phyloP scores from a whole-genome alignment of 2,797 vertebrate genomes.

The Sternotherus odoratus region DNA sequence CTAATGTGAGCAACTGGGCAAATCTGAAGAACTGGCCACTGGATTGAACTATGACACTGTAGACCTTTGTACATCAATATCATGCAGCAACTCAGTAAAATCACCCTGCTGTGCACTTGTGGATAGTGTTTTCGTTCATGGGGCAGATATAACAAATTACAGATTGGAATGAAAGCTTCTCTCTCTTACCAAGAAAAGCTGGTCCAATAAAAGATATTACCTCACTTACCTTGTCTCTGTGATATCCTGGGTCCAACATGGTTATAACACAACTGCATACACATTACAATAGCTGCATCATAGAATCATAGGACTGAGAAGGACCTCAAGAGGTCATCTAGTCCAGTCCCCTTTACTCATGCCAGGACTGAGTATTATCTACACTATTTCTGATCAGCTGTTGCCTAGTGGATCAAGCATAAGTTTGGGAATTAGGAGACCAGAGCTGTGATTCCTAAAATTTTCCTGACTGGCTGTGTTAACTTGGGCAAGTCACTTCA shows the following conservation, averaged over 20 bases:
- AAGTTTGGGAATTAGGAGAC: not conserved
- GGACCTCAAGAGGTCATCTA: too few relatives aligned
- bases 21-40: not conserved
- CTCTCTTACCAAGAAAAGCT: not conserved
- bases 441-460: not conserved
- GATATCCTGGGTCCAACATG: not conserved
- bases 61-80: accelerated
- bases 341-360: too few relatives aligned
- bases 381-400: not conserved
- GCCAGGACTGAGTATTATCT: too few relatives aligned
- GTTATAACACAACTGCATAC: not conserved
- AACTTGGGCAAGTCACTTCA: not conserved
- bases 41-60: accelerated
- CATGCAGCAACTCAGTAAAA: accelerated
- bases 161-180: not conserved
- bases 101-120: accelerated
- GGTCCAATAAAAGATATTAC: not conserved
- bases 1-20: not conserved
- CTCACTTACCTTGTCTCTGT: not conserved
- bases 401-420: not conserved
- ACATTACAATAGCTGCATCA: not conserved
- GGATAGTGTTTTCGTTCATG: not conserved
- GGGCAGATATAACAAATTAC: not conserved
- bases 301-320: too few relatives aligned
- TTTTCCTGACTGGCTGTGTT: not conserved